These are phyloP conservation scores for Harpagoxenus sublaevis DNA, from an alignment of 2,888 invertebrate genomes.

Conservation along the genomic window DNA sequence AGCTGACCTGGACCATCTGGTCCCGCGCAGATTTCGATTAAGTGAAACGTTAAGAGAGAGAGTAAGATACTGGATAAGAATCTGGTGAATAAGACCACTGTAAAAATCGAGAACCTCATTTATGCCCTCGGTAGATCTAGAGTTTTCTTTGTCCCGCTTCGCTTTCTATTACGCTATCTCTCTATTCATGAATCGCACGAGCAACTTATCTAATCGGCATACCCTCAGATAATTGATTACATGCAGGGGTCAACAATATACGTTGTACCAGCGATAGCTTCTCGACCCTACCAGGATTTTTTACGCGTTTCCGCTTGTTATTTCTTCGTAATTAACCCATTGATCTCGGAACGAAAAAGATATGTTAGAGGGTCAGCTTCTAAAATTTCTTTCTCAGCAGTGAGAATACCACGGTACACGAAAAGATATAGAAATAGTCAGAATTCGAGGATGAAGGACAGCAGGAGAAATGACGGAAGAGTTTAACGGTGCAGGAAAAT, in stretches of 20 bases:
- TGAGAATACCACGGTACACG: not conserved
- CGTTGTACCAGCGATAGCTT: conserved; percentile 32
- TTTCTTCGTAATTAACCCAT: conserved; percentile 29
- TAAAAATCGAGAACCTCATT: not conserved
- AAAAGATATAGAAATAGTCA: not conserved
- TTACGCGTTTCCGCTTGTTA: not conserved
- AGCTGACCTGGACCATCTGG: not conserved
- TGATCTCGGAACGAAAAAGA: not conserved
- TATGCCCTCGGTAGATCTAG: not conserved
- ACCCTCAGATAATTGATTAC: conserved; percentile 30
- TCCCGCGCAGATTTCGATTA: not conserved
- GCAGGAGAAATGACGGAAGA: not conserved
- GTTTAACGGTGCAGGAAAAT: not conserved
- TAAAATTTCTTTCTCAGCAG: not conserved
- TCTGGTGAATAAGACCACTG: not conserved
- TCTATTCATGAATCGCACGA: conserved; percentile 9
- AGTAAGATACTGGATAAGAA: not conserved
- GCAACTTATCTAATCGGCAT: conserved; percentile 31
- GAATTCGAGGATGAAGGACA: not conserved
- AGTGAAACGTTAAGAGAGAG: not conserved
- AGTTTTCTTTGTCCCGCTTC: not conserved
- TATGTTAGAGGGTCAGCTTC: not conserved
- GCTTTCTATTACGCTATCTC: conserved; percentile 12
- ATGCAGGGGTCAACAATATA: conserved; percentile 12
- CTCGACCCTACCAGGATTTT: not conserved